Base-by-base conservation (phyloP, 2,113 vertebrate species). In the Lichenostomus cassidix region DNA sequence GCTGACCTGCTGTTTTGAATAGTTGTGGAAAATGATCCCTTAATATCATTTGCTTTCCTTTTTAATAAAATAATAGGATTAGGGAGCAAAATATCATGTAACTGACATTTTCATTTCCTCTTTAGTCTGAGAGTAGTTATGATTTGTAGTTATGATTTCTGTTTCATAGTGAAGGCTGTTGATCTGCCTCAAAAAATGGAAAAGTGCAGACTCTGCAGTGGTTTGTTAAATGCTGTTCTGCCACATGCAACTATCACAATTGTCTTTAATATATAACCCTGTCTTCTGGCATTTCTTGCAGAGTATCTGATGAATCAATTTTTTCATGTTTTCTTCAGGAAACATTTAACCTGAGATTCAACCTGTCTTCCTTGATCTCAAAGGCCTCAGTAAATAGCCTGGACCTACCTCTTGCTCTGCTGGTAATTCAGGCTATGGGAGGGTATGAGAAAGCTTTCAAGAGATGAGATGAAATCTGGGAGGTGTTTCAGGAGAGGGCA, bases 391-490 rank as follows among this genome's bases (percentile, higher is more conserved):
- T 42, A 50, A 25, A 10, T 58, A 59, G 46, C 28, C 41, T 0
- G 2, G n/a, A 80, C 23, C 21, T 58, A 10, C 27, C 13, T 91
- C 37, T 77, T 88, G 59, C 12, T 21, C 7, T 0, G 0, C 18
- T 64, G 24, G 35, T 55, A 42, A 28, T 82, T 82, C 13, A n/a
- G 50, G 33, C 50, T 62, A 1, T 47, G 21, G 44, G 33, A 83
- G 49, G 12, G 49, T 53, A 1, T 56, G 52, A 42, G 55, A 90
- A 79, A 64, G 12, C 29, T 88, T 82, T 75, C 27, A 28, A 12
- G n/a, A 77, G 22, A 19, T 13, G 16, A 62, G 27, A 47, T 70
- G 20, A 52, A 80, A 56, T 56, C 21, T 64, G 6, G 10, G 27
- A 83, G 23, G 7, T 76, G 29, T 87, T 80, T 73, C 44, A 67